Base-by-base conservation (phyloP, 1,140 invertebrate genomes). In the Oryzaephilus surinamensis region DNA sequence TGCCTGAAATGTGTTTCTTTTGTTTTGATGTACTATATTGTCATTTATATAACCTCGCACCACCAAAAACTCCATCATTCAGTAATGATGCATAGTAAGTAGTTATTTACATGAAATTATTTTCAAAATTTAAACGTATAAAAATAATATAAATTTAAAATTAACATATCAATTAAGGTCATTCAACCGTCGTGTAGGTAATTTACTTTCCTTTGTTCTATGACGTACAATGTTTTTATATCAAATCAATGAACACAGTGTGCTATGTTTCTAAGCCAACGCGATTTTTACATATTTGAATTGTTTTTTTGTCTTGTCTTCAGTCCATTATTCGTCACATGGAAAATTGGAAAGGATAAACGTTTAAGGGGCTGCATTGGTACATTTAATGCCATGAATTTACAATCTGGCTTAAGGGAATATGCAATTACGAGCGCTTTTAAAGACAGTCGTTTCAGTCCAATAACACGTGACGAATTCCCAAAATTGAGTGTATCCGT, bases 291-390 rank as follows among this genome's bases (percentile, higher is more conserved):
- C n/a, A n/a, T n/a, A n/a, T 27, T n/a, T 35, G 27, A 10, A n/a
- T 33, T 19, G 49, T 11, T 41, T 35, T 41, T 42, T 27, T 50
- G 7, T 49, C 59, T 55, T 61, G 50, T 66, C 83, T 81, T 40
- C 71, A 96, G 93, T 67, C 95, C 94, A 32, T 71, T 99, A 55
- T 99, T 99, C 77, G 95, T 99, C 17, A 97, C 95, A 38, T 99
- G 95, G 95, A 90, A 90, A 62, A 91, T 91, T 59, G 94, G 95
- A 11, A 85, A 87, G 60, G 94, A 97, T 56, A 77, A 83, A 61
- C 75, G 87, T 38, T 69, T 95, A 41, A 73, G 91, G 45, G 91
- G 91, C n/a, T 95, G 91, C 63, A 94, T 95, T 61, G 91, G 91
- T 40, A 95, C 91, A 35, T 95, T 95, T 58, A 93, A 85, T 65